Percentiles rank a stretch among this genome's conserved stretches.
phyloP scores from a whole-genome alignment of 2,113 vertebrate species.

The Calidris pygmaea region DNA sequence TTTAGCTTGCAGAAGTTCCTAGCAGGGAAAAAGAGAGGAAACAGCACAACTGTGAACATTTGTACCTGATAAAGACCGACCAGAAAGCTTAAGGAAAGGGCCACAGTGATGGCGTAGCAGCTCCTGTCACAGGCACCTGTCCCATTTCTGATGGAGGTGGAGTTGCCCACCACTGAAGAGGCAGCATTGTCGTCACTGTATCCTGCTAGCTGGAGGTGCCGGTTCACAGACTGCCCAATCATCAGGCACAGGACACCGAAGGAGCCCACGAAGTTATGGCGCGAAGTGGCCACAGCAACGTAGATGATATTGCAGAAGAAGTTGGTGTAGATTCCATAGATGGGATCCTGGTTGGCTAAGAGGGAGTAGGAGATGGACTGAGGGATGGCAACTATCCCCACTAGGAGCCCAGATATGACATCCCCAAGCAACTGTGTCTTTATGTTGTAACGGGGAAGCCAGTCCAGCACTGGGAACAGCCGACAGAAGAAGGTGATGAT shows the following conservation, averaged over 20 bases:
- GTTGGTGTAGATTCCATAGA: slow-evolving; percentile 72
- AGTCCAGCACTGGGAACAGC: slow-evolving; percentile 53
- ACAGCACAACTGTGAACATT: background rate
- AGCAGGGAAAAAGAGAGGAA: background rate
- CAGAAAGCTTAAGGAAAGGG: slow-evolving; percentile 66
- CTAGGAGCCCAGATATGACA: slow-evolving; percentile 63
- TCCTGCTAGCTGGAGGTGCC: slow-evolving; percentile 63
- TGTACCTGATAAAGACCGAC: slow-evolving; percentile 68
- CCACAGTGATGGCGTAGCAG: slow-evolving; percentile 70
- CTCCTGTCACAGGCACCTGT: slow-evolving; percentile 30
- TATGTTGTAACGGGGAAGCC: slow-evolving; percentile 52
- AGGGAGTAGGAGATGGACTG: slow-evolving; percentile 72
- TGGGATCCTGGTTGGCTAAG: slow-evolving; percentile 66
- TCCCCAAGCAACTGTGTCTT: slow-evolving; percentile 48
- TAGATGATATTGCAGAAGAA: slow-evolving; percentile 72
- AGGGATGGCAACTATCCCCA: slow-evolving; percentile 66
- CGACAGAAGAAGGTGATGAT: background rate
- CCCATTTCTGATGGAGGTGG: background rate
- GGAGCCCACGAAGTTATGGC: slow-evolving; percentile 60
- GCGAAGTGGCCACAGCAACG: slow-evolving; percentile 32
- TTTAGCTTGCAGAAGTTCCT: background rate
- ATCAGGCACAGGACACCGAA: slow-evolving; percentile 67
- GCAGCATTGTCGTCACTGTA: background rate
- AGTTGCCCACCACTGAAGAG: background rate
- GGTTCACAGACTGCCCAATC: slow-evolving; percentile 65